Evolutionary conservation across 2,113 vertebrate genomes (phyloP).

Genomic region (Cromileptes altivelis): DNA sequence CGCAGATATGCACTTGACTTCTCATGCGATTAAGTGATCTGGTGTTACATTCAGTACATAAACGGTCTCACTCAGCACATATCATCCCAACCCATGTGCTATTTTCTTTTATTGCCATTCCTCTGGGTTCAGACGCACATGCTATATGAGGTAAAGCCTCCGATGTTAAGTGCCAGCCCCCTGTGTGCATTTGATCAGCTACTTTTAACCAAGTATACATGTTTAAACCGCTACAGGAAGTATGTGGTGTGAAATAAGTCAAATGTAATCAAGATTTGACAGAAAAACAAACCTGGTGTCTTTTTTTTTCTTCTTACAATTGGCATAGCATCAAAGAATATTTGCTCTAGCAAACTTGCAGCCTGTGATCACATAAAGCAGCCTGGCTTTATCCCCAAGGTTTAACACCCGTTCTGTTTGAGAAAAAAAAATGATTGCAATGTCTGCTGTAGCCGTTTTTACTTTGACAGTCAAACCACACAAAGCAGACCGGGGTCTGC

Average conservation of each 20-base stretch:
- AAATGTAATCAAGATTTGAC: constrained; percentile 7
- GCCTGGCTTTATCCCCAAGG: constrained; percentile 41
- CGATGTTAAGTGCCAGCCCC: background rate
- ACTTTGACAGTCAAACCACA: constrained; percentile 29
- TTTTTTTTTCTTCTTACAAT: background rate
- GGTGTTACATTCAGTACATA: constrained; percentile 1
- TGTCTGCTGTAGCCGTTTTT: background rate
- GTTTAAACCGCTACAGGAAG: background rate
- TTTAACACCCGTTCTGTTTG: constrained; percentile 38
- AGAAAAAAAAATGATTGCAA: constrained; percentile 3
- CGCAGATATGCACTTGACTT: constrained; percentile 20
- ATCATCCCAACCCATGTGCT: background rate
- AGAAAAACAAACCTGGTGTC: constrained; percentile 8
- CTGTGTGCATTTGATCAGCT: background rate
- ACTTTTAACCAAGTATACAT: background rate
- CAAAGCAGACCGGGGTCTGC: constrained; percentile 10
- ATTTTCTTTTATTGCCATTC: constrained; percentile 6
- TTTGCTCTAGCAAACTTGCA: constrained; percentile 1
- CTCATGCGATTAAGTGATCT: background rate
- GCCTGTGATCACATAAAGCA: constrained; percentile 20
- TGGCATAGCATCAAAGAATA: constrained; percentile 31
- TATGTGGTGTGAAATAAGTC: background rate
- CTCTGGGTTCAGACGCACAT: constrained; percentile 23
- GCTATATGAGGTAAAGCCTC: background rate
- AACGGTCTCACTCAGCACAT: constrained; percentile 2